These are phyloP conservation scores for Hormaphis cornu DNA, from an alignment of 1,140 invertebrate genomes.

Conservation along the genomic window DNA sequence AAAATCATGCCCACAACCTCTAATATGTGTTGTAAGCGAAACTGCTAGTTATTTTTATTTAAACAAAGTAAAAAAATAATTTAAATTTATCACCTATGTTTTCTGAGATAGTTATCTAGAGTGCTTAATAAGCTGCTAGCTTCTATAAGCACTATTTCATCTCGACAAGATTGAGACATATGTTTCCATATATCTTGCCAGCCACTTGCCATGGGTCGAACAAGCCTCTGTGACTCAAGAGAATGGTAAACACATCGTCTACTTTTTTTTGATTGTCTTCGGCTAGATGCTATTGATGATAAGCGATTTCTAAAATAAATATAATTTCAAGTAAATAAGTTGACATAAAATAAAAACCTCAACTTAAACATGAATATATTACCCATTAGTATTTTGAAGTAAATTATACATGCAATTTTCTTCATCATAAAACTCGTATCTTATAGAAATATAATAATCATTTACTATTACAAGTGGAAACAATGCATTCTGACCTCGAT, in stretches of 20 bases:
- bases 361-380: background rate
- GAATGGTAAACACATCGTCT: constrained; percentile 77
- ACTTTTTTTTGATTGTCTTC: constrained; percentile 66
- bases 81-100: constrained; percentile 78
- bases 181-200: constrained; percentile 81
- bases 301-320: constrained; percentile 14
- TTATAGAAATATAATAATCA: constrained; percentile 12
- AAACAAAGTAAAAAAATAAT: constrained; percentile 12
- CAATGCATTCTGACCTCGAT: constrained; percentile 26
- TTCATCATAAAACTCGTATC: constrained; percentile 16
- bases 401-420: constrained; percentile 27
- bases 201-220: constrained; percentile 55
- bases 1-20: no score
- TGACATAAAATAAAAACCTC: background rate
- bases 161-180: constrained; percentile 70
- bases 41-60: no score
- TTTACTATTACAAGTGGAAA: constrained; percentile 19
- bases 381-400: constrained; percentile 29
- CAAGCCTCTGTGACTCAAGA: constrained; percentile 66
- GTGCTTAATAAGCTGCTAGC: constrained; percentile 69
- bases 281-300: constrained; percentile 28
- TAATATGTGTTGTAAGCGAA: no score
- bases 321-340: background rate
- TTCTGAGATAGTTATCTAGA: constrained; percentile 76
- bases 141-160: constrained; percentile 77